A percentile compares a stretch with the other conserved stretches of the same genome.
These are phyloP conservation scores for Nebria salina DNA, from an alignment of 2,888 invertebrate genomes.

Conservation along the genomic window DNA sequence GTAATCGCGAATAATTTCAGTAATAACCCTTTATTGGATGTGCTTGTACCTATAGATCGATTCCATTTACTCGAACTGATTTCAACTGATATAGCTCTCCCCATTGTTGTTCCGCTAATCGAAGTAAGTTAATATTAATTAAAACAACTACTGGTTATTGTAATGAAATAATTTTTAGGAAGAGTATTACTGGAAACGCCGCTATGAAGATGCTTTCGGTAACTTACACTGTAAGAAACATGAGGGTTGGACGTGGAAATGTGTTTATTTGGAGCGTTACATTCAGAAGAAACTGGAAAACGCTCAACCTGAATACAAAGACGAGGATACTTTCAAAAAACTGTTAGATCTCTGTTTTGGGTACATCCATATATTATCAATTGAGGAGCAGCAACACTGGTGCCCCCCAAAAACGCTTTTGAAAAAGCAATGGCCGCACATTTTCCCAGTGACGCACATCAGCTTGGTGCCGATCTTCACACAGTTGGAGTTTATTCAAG, in stretches of 20 bases:
- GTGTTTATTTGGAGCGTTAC: slow-evolving; percentile 59
- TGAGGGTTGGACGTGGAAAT: slow-evolving; percentile 59
- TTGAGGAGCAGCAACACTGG: slow-evolving; percentile 67
- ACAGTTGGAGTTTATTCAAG: slow-evolving; percentile 66
- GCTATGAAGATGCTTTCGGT: slow-evolving; percentile 60
- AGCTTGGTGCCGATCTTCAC: slow-evolving; percentile 67
- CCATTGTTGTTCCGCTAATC: slow-evolving; percentile 66
- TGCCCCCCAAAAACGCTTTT: slow-evolving; percentile 63
- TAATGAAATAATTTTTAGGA: slow-evolving; percentile 55
- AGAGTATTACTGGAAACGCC: slow-evolving; percentile 74
- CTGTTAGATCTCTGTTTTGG: slow-evolving; percentile 63
- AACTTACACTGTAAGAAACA: slow-evolving; percentile 53
- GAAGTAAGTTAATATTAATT: slow-evolving; percentile 57
- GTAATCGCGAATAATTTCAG: slow-evolving; percentile 65
- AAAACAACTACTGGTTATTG: no score
- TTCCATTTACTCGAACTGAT: slow-evolving; percentile 70
- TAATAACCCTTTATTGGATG: slow-evolving; percentile 65
- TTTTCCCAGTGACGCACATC: slow-evolving; percentile 66
- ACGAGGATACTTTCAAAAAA: slow-evolving; percentile 58
- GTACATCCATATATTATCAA: slow-evolving; percentile 64
- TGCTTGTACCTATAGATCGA: slow-evolving; percentile 68
- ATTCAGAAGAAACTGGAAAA: slow-evolving; percentile 58
- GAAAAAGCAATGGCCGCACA: slow-evolving; percentile 59
- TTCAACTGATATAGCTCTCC: slow-evolving; percentile 69
- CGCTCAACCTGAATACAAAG: slow-evolving; percentile 59